These are phyloP conservation scores for Forpus xanthops DNA, from an alignment of 2,797 vertebrate species.

Conservation along the genomic window DNA sequence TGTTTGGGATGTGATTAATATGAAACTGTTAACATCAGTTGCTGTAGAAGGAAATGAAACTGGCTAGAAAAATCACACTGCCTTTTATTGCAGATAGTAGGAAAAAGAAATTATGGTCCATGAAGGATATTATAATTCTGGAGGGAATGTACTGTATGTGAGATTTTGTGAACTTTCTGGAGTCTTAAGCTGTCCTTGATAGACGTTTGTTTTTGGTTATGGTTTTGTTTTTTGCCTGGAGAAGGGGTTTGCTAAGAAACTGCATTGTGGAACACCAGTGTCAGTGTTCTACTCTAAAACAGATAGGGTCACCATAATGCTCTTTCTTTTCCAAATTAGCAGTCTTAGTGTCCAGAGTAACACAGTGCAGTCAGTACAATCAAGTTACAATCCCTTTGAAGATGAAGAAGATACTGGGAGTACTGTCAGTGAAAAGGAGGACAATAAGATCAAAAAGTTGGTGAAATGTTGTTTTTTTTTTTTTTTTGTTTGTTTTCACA, in stretches of 20 bases:
- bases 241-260: neutral
- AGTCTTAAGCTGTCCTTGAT: neutral
- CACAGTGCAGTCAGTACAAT: conserved; percentile 82
- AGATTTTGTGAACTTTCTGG: neutral
- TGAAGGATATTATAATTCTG: neutral
- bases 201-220: neutral
- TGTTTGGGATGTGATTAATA: neutral
- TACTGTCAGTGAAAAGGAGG: conserved; percentile 90
- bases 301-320: conserved; percentile 76
- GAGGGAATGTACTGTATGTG: neutral
- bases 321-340: conserved; percentile 87
- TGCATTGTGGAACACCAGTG: neutral
- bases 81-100: neutral
- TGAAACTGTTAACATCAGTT: neutral
- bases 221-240: neutral
- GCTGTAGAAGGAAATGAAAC: neutral
- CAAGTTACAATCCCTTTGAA: conserved; percentile 94
- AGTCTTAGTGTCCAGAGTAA: conserved; percentile 88
- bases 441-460: conserved; percentile 94
- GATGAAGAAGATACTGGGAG: conserved; percentile 88
- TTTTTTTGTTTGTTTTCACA: conserved; percentile 61
- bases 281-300: neutral
- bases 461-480: conserved; percentile 83
- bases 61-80: neutral
- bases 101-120: neutral